Conservation (phyloP, 2,113 vertebrate genomes). For the Sialia sialis region DNA sequence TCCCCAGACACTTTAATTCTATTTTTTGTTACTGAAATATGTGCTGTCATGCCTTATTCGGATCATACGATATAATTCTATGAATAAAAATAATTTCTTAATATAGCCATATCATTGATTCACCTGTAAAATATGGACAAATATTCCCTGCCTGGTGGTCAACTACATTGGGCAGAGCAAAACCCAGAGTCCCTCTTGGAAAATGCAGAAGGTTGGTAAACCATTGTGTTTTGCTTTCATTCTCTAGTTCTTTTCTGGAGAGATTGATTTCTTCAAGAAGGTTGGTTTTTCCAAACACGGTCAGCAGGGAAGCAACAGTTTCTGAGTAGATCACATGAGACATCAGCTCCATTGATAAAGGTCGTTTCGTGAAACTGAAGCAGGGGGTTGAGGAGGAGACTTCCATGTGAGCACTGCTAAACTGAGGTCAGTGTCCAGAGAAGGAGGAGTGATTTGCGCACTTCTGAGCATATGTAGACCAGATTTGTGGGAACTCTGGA, state of each 20-base stretch:
- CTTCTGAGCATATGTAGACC: neutral
- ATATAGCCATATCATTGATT: neutral
- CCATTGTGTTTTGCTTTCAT: rapidly evolving
- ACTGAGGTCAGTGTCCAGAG: neutral
- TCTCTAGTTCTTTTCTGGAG: neutral
- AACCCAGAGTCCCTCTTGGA: neutral
- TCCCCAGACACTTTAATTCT: neutral
- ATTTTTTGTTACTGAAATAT: neutral
- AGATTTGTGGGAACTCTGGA: neutral
- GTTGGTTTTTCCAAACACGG: neutral
- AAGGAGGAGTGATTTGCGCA: rapidly evolving
- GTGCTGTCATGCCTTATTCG: neutral
- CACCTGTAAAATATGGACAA: neutral
- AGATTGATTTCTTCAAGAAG: neutral
- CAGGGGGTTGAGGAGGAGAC: neutral
- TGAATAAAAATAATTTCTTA: neutral
- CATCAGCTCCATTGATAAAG: neutral
- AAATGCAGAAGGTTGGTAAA: neutral
- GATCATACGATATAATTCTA: neutral
- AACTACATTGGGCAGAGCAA: neutral
- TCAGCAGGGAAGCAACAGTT: neutral
- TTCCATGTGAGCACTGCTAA: rapidly evolving
- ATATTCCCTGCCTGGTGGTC: neutral
- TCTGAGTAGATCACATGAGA: neutral
- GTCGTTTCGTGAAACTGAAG: neutral